Base-by-base conservation (phyloP, 2,113 vertebrate genomes). In the Desmodus rotundus region DNA sequence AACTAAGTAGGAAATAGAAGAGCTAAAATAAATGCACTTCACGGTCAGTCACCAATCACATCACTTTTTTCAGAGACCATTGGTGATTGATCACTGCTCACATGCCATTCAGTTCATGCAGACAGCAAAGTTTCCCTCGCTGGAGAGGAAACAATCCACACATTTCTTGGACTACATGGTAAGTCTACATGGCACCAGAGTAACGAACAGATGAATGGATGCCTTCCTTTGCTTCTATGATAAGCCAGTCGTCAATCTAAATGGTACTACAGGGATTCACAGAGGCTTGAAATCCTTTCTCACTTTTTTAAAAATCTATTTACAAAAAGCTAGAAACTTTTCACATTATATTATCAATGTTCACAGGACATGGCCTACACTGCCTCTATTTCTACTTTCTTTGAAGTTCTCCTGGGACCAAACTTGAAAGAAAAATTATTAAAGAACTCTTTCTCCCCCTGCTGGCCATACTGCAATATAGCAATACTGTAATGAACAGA, bases 371-470 rank as follows among this genome's bases (percentile, higher is more conserved):
- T 13, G 47, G 38, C 20, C 80, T 41, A 28, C 9, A 38, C 6
- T 38, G 33, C 22, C 15, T 19, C 15, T 24, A 36, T 67, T 85
- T 94, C 77, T 77, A 52, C 43, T 77, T 74, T 92, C 36, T 76
- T 89, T 56, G 36, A 76, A 43, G 67, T 87, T 76, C 65, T 22
- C 77, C 54, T 0, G 13, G 7, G 26, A 83, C 9, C 56, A 45
- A 80, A 87, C 15, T 33, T 33, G 31, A 92, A 93, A 81, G 80
- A 87, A 95, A 96, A 84, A 80, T 50, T 61, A 78, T 67, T 94
- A 83, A 72, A 50, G 77, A 82, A 58, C 89, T 36, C 80, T 80
- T 95, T 38, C 93, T 65, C 97, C 97, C 94, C 67, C 97, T 97
- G 56, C 95, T 97, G 97, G 96, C 45, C 85, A 70, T 4, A 52